Percentiles rank a stretch among this genome's conserved stretches.
Evolutionary conservation across 2,113 vertebrate species (phyloP).

Genomic region (Alosa alosa): DNA sequence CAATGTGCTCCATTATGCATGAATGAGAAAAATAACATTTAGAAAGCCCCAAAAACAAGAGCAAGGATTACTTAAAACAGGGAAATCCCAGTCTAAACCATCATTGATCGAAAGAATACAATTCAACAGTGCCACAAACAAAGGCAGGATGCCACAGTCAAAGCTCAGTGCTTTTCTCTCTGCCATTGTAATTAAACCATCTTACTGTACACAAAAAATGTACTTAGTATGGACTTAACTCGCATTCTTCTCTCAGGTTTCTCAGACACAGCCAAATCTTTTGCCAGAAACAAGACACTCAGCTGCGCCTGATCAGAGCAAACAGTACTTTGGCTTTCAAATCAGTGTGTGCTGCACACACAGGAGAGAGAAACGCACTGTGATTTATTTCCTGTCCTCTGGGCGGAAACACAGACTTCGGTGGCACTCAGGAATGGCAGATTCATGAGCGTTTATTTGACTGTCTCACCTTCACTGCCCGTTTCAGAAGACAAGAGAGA

Average conservation of each 20-base stretch:
- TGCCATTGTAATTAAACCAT: conserved; percentile 47
- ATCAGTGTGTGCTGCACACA: background rate
- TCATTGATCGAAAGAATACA: conserved; percentile 63
- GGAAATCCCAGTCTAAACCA: conserved; percentile 58
- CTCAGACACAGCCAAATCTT: conserved; percentile 18
- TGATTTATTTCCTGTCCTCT: conserved; percentile 5
- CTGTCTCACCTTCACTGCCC: background rate
- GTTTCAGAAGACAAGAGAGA: background rate
- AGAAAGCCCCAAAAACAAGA: conserved; percentile 60
- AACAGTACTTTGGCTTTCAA: background rate
- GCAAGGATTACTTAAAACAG: conserved; percentile 64
- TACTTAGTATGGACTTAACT: conserved; percentile 67
- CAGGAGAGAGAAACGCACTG: background rate
- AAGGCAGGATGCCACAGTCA: conserved; percentile 27
- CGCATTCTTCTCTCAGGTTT: conserved; percentile 35
- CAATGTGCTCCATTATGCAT: conserved; percentile 65
- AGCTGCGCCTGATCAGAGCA: conserved; percentile 18
- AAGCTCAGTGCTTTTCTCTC: conserved; percentile 16
- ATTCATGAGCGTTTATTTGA: background rate
- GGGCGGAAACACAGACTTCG: background rate
- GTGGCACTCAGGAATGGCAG: background rate
- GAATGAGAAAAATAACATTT: conserved; percentile 59
- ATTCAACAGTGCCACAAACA: conserved; percentile 55
- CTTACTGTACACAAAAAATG: conserved; percentile 62
- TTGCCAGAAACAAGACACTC: conserved; percentile 14